Conservation (phyloP, 2,113 vertebrate genomes). For the Aramus guarauna region DNA sequence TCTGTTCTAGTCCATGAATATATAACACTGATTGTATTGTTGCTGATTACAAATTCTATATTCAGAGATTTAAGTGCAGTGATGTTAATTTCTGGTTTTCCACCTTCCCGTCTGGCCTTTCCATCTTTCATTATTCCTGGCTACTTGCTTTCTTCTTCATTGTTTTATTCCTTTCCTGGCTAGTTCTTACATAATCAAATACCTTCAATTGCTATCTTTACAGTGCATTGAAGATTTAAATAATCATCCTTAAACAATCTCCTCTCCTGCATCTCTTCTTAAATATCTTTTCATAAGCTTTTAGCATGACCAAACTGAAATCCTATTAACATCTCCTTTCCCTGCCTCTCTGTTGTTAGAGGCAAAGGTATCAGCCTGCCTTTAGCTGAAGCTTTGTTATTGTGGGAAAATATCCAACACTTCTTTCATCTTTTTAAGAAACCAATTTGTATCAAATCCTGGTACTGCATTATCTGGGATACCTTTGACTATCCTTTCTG, state of each 20-base stretch:
- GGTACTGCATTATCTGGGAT: not conserved
- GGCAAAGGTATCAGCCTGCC: not conserved
- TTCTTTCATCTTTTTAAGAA: not conserved
- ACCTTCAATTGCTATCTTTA: not conserved
- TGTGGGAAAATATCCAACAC: not conserved
- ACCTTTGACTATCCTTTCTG: not conserved
- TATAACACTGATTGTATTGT: not conserved
- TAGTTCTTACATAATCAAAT: not conserved
- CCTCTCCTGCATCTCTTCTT: not conserved
- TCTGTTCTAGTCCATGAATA: not conserved
- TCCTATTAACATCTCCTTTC: not conserved
- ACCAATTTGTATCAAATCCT: not conserved
- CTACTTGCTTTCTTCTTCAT: not conserved
- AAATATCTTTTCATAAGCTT: not conserved
- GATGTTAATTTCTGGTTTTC: not conserved
- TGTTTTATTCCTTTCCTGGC: not conserved
- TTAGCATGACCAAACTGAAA: not conserved
- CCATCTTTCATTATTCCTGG: not conserved
- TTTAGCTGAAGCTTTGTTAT: not conserved
- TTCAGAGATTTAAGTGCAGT: not conserved
- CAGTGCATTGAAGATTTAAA: not conserved
- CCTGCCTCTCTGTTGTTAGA: not conserved
- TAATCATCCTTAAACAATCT: not conserved
- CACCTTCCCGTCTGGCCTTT: not conserved
- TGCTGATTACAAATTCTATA: not conserved